Evolutionary conservation across 2,797 vertebrate species (phyloP).

Genomic region (Channa striata): DNA sequence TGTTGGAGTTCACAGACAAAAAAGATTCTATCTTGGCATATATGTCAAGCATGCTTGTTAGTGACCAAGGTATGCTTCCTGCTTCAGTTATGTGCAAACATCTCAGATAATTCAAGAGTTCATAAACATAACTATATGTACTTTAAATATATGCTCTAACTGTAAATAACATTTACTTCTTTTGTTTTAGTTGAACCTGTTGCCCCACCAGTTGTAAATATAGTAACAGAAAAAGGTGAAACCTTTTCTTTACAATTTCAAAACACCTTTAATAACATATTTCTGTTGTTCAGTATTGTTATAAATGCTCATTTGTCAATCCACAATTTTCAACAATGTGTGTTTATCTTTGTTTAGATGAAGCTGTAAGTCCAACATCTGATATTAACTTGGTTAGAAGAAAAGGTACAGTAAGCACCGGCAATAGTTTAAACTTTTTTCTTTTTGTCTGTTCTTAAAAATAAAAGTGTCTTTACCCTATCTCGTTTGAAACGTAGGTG

Average conservation of each 20-base stretch:
- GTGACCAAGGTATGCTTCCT: slow-evolving; percentile 73
- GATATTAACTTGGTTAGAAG: slow-evolving; percentile 71
- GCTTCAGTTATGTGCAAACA: background rate
- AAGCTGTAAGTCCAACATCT: slow-evolving; percentile 38
- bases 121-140: background rate
- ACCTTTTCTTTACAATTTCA: slow-evolving; percentile 16
- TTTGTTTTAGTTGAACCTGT: slow-evolving; percentile 58
- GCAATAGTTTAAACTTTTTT: background rate
- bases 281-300: background rate
- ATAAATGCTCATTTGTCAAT: too few relatives aligned
- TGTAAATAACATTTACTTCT: background rate
- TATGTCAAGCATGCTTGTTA: slow-evolving; percentile 79
- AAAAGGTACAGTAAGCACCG: slow-evolving; percentile 77
- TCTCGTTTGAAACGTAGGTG: slow-evolving; percentile 60
- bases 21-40: slow-evolving; percentile 81
- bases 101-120: background rate
- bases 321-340: background rate
- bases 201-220: slow-evolving; percentile 42
- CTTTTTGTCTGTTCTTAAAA: background rate
- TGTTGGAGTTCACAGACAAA: slow-evolving; percentile 79
- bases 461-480: background rate
- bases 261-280: background rate
- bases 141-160: background rate
- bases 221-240: slow-evolving; percentile 71
- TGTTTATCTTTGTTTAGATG: slow-evolving; percentile 59